phyloP scores from a whole-genome alignment of 2,113 vertebrate genomes.

The Sceloporus undulatus region DNA sequence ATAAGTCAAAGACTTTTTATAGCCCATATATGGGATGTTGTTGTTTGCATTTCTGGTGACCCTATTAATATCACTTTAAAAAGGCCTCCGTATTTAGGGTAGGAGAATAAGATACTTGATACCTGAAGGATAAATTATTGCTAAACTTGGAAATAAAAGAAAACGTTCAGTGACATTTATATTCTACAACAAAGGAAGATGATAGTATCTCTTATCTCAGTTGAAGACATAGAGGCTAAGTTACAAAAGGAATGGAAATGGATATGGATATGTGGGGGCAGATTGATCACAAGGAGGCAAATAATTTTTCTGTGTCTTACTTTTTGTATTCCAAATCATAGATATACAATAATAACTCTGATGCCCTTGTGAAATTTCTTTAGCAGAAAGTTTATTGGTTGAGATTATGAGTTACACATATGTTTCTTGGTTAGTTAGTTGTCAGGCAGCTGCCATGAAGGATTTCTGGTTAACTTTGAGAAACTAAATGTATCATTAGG shows the following conservation, averaged over 20 bases:
- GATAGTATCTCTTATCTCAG: slow-evolving; percentile 1
- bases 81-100: neutral
- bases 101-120: neutral
- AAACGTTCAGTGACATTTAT: neutral
- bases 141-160: neutral
- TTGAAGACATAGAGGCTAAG: neutral
- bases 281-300: neutral
- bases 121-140: slow-evolving; percentile 1
- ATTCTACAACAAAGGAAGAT: neutral
- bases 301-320: neutral
- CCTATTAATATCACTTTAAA: neutral
- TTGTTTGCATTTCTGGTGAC: too few relatives aligned
- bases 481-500: accelerated
- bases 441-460: neutral
- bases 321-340: neutral
- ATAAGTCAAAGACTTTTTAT: neutral
- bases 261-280: neutral
- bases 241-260: neutral
- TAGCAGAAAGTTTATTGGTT: neutral
- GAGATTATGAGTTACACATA: neutral
- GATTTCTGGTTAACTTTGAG: slow-evolving; percentile 13
- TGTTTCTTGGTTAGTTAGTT: neutral
- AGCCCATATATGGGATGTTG: neutral
- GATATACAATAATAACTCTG: neutral
- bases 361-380: neutral